Evolutionary conservation across 2,797 vertebrate species (phyloP), one percentile per base, ranked within the genome.

Genomic region (Anguilla marmorata): DNA sequence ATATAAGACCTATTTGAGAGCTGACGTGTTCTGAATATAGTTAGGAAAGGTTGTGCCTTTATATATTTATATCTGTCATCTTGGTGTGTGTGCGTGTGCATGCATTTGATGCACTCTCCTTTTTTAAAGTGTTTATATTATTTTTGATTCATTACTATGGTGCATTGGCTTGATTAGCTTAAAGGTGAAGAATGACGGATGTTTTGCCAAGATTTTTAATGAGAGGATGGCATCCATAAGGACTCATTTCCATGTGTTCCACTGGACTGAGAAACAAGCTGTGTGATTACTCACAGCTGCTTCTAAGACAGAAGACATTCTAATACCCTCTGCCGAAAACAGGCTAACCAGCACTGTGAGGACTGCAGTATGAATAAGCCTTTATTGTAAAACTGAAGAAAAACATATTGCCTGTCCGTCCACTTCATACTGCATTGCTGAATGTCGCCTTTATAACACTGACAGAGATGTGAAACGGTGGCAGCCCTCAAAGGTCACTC

Each of bases 401-500:
- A 48, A n/a, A 24, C 0, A 6, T n/a, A 82, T 50, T 11, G 12
- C 79, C 6, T n/a, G 41, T 82, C 41, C 24, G 41, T 50, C 79
- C 79, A 50, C 41, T 82, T 45, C 45, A 50, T 82, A 30, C 14
- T 79, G 14, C 3, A 76, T 76, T n/a, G 21, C n/a, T 72, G 27
- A 12, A 72, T 72, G n/a, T 27, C 11, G 66, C 27, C 8, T 41
- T 76, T n/a, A 1, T 41, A 19, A 8, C 12, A 21, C 12, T 79
- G 37, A 19, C 14, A 45, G 74, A 41, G 74, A 41, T 79, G 33
- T 45, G 74, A 79, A 79, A 37, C 14, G 12, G 72, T 16, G 72
- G 33, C 30, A 76, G 72, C 33, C 37, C 72, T 16, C 74, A 79
- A 45, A 79, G 74, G 74, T 79, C 16, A 74, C 69, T 74, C 69